phyloP scores from a whole-genome alignment of 2,888 invertebrate species.

The Ferrisia virgata region DNA sequence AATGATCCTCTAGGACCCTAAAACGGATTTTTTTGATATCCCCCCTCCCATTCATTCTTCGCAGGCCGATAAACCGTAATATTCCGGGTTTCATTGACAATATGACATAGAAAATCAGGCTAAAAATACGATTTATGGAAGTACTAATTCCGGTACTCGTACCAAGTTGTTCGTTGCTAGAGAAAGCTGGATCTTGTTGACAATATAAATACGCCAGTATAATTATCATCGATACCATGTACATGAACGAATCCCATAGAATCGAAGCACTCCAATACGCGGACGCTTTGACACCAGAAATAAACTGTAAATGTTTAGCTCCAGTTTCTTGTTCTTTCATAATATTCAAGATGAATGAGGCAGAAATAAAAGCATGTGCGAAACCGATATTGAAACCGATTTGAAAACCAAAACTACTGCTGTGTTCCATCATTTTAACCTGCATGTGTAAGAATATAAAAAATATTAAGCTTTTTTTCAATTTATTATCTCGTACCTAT shows the following conservation, averaged over 20 bases:
- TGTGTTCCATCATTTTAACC: slow-evolving; percentile 50
- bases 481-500: no score
- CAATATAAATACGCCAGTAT: slow-evolving; percentile 30
- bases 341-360: slow-evolving; percentile 56
- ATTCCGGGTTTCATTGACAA: no score
- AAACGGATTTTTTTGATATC: no score
- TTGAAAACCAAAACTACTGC: slow-evolving; percentile 58
- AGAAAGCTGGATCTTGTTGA: slow-evolving; percentile 36
- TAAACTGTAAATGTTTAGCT: slow-evolving; percentile 68
- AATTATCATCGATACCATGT: slow-evolving; percentile 44
- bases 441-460: slow-evolving; percentile 44
- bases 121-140: no score
- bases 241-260: slow-evolving; percentile 49
- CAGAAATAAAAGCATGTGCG: slow-evolving; percentile 67
- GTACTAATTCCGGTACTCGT: slow-evolving; percentile 45
- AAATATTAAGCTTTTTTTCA: not conserved
- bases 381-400: slow-evolving; percentile 68
- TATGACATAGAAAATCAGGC: no score
- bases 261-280: slow-evolving; percentile 65
- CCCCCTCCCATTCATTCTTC: no score
- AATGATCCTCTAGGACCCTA: no score
- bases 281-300: slow-evolving; percentile 66
- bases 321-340: slow-evolving; percentile 66
- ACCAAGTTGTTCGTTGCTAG: slow-evolving; percentile 43
- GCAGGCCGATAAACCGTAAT: no score